Evolutionary conservation across 92 coral and sea anemone genomes (phyloP), one percentile per base, ranked within the genome.

Genomic region (Virgularia gustaviana): DNA sequence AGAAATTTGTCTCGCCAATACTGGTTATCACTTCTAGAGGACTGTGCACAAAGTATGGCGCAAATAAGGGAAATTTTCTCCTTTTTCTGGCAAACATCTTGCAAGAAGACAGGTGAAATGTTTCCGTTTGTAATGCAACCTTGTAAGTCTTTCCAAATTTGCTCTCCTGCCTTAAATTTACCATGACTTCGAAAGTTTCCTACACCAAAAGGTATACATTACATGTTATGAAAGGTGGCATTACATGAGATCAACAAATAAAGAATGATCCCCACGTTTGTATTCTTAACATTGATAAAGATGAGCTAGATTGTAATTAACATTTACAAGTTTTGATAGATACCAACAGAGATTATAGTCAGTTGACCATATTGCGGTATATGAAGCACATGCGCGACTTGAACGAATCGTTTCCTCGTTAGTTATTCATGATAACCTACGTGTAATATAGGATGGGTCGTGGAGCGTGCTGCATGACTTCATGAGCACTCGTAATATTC

Each of bases 181-280:
- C 34, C 34, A 29, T 44, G 25, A 13, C 36, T n/a, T 25, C 47
- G 57, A 27, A 66, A n/a, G 3, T 13, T 25, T 47, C 73, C 73
- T 66, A 57, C 25, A 29, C 39, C 39, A 66, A 2, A 2, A 27
- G n/a, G 4, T 0, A 57, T 4, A 15, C 55, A 4, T 15, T 47
- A 3, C 18, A 47, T 15, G 18, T n/a, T n/a, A n/a, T n/a, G n/a
- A n/a, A n/a, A n/a, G n/a, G n/a, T n/a, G n/a, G n/a, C n/a, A n/a
- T n/a, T n/a, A n/a, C n/a, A n/a, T n/a, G n/a, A n/a, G n/a, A n/a
- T n/a, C n/a, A n/a, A n/a, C n/a, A n/a, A 4, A 47, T 15, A 42
- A 24, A 56, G 58, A 9, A 64, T 44, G 37, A 77, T 88, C 51
- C 36, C 77, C 42, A 83, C 71, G 8, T 29, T 36, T 9, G 84